These are phyloP conservation scores for Phaedon cochleariae DNA, from an alignment of 2,888 invertebrate genomes.

Conservation along the genomic window DNA sequence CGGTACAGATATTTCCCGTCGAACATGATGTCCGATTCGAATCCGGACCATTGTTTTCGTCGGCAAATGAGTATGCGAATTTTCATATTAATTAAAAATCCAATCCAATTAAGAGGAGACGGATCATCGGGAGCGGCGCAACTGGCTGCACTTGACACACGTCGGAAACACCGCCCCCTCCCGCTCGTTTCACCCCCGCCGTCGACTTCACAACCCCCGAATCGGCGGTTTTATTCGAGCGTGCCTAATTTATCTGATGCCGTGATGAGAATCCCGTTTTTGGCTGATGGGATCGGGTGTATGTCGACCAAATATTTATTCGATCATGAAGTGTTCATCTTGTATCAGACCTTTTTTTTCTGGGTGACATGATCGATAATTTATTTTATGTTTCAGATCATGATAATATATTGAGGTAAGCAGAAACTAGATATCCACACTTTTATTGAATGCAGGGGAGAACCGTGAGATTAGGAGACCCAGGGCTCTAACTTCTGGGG, in stretches of 20 bases:
- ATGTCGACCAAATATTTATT: conserved; percentile 22
- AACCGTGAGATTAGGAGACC: no score
- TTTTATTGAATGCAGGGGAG: no score
- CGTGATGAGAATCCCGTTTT: conserved; percentile 32
- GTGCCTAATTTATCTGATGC: conserved; percentile 47
- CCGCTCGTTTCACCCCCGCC: conserved; percentile 39
- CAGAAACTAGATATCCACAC: no score
- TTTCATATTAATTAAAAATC: conserved; percentile 64
- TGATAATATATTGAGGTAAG: no score
- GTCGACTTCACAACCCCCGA: conserved; percentile 31
- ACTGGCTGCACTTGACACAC: conserved; percentile 62
- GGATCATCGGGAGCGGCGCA: conserved; percentile 55
- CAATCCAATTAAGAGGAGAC: conserved; percentile 62
- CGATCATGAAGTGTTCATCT: neutral
- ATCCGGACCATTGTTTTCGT: conserved; percentile 34
- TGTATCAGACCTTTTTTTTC: neutral
- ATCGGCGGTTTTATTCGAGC: conserved; percentile 43
- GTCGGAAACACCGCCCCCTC: conserved; percentile 56
- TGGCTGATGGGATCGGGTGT: conserved; percentile 9
- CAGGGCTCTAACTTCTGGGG: no score
- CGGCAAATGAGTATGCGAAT: conserved; percentile 55
- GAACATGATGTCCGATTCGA: conserved; percentile 1
- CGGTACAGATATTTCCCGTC: no score
- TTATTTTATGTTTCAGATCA: no score
- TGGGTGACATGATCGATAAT: neutral